Percentiles rank a stretch among this genome's conserved stretches.
Evolutionary conservation across 1,140 invertebrate species (phyloP).

Genomic region (Oscheius sp.): DNA sequence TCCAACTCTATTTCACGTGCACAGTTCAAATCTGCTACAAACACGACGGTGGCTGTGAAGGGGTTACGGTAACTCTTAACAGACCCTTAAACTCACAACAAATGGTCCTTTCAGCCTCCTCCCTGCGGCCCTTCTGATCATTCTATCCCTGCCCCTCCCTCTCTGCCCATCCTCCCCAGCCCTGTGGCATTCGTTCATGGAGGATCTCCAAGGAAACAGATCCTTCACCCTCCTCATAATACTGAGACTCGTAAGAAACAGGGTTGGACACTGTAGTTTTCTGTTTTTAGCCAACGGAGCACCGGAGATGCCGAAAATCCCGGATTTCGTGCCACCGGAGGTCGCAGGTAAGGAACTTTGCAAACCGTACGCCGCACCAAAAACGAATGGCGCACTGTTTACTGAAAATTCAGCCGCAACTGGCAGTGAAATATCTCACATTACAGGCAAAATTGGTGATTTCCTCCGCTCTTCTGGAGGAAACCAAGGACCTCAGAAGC

Average conservation of each 20-base stretch:
- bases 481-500: not conserved
- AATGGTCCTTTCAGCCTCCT: not conserved
- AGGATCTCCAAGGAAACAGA: not conserved
- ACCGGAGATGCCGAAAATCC: not conserved
- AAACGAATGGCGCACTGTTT: too few relatives aligned
- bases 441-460: not conserved
- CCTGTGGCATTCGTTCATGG: not conserved
- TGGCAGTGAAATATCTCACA: too few relatives aligned
- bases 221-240: not conserved
- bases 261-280: too few relatives aligned
- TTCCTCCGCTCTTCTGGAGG: not conserved
- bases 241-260: too few relatives aligned
- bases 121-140: not conserved
- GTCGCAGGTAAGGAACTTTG: not conserved
- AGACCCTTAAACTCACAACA: not conserved
- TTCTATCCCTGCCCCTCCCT: not conserved
- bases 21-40: slow-evolving; percentile 57
- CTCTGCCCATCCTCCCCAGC: not conserved
- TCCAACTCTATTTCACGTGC: slow-evolving; percentile 60
- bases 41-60: slow-evolving; percentile 60
- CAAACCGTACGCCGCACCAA: not conserved
- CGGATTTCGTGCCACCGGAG: not conserved
- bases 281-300: not conserved
- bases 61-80: slow-evolving; percentile 43
- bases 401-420: too few relatives aligned